Evolutionary conservation across 2,888 invertebrate genomes (phyloP).

Genomic region (Leptinotarsa haldemani): DNA sequence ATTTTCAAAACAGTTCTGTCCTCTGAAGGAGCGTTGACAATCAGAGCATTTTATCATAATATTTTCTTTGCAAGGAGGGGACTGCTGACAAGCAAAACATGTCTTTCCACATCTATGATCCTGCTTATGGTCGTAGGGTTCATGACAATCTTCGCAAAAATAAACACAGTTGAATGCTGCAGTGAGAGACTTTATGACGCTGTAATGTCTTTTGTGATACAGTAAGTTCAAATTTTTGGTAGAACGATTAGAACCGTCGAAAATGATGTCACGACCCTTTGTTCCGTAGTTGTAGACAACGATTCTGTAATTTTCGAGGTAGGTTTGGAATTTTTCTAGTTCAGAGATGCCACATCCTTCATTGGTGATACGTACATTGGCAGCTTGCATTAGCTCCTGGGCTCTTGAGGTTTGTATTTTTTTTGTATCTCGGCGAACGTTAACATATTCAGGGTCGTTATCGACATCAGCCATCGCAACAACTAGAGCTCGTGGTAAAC

Average conservation of each 20-base stretch:
- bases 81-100: slow-evolving; percentile 4
- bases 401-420: not conserved
- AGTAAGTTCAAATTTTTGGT: slow-evolving; percentile 27
- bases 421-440: slow-evolving; percentile 20
- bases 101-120: slow-evolving; percentile 26
- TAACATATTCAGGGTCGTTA: slow-evolving; percentile 24
- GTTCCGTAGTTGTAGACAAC: not conserved
- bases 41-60: not conserved
- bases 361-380: not conserved
- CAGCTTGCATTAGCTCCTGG: not conserved
- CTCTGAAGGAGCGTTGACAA: slow-evolving; percentile 15
- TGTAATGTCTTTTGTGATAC: slow-evolving; percentile 34
- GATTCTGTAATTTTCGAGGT: not conserved
- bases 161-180: slow-evolving; percentile 37
- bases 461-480: slow-evolving; percentile 29
- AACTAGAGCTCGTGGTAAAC: slow-evolving; percentile 42
- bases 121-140: slow-evolving; percentile 33
- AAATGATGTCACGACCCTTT: not conserved
- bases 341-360: not conserved
- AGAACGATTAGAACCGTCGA: not conserved
- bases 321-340: not conserved
- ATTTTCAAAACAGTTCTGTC: not conserved
- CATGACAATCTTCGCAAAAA: slow-evolving; percentile 38
- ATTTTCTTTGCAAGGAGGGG: not conserved
- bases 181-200: slow-evolving; percentile 37